A percentile compares a stretch with the other conserved stretches of the same genome.
Conservation (phyloP, 2,113 vertebrate species). For the Strix uralensis region DNA sequence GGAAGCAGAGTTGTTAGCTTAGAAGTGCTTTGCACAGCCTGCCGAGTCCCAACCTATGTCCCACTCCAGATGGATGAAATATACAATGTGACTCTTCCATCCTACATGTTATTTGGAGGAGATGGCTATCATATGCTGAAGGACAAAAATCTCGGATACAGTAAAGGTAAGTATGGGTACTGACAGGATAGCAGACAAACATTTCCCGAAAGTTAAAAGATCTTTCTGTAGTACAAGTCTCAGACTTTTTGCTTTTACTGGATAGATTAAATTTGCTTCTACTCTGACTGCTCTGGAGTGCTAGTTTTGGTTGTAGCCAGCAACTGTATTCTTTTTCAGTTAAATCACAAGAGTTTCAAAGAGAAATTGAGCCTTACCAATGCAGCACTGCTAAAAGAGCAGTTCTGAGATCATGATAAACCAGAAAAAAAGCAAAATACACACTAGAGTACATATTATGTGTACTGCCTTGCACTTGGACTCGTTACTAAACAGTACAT, state of each 20-base stretch:
- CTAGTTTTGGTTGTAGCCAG: not conserved
- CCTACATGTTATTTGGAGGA: conserved; percentile 82
- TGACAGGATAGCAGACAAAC: not conserved
- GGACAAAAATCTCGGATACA: conserved; percentile 78
- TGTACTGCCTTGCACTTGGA: not conserved
- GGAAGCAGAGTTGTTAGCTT: conserved; percentile 76
- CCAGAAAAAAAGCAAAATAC: not conserved
- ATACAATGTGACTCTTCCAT: conserved; percentile 83
- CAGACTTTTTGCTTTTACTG: not conserved
- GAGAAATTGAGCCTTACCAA: not conserved
- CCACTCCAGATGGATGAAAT: conserved; percentile 69
- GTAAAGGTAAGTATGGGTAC: conserved; percentile 79
- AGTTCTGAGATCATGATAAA: not conserved
- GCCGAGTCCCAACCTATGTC: conserved; percentile 82
- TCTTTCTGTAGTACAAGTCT: not conserved
- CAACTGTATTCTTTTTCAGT: not conserved
- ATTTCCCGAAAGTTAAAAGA: not conserved
- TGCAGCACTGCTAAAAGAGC: not conserved
- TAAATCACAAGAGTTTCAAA: not conserved
- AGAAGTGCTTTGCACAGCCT: conserved; percentile 83
- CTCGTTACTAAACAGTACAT: not conserved
- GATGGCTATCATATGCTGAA: conserved; percentile 86
- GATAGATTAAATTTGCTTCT: not conserved
- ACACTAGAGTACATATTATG: accelerated
- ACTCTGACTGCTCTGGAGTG: not conserved